phyloP scores from a whole-genome alignment of 2,888 invertebrate species.

The Caenorhabditis macrosperma region DNA sequence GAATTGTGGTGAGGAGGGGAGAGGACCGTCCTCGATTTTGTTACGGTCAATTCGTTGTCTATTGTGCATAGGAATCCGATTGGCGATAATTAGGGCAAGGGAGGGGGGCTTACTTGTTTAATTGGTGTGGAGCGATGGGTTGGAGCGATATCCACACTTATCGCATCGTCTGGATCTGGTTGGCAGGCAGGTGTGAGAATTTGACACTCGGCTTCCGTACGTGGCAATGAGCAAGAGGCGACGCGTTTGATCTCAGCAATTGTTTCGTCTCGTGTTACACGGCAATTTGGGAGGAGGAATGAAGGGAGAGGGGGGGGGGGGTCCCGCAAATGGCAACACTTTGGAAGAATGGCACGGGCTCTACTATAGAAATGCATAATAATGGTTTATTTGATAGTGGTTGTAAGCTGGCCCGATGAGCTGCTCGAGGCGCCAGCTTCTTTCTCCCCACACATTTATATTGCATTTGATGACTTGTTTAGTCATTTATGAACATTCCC shows the following conservation, averaged over 20 bases:
- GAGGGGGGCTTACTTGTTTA: slow-evolving; percentile 32
- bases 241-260: slow-evolving; percentile 40
- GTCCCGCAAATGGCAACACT: slow-evolving; percentile 48
- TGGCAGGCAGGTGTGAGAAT: slow-evolving; percentile 48
- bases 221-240: background rate
- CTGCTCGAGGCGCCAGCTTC: slow-evolving; percentile 15
- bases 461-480: slow-evolving; percentile 70
- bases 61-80: slow-evolving; percentile 55
- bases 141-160: slow-evolving; percentile 34
- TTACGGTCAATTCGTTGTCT: slow-evolving; percentile 57
- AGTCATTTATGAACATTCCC: slow-evolving; percentile 67
- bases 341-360: slow-evolving; percentile 35
- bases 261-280: slow-evolving; percentile 53
- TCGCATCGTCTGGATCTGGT: slow-evolving; percentile 24
- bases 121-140: slow-evolving; percentile 41
- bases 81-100: slow-evolving; percentile 49
- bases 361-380: slow-evolving; percentile 63
- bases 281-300: slow-evolving; percentile 41
- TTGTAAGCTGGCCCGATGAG: slow-evolving; percentile 25
- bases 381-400: slow-evolving; percentile 62
- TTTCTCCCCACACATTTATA: slow-evolving; percentile 57
- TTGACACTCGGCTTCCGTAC: slow-evolving; percentile 8
- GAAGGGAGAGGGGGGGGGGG: background rate
- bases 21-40: slow-evolving; percentile 41
- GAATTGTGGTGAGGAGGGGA: slow-evolving; percentile 13